Evolutionary conservation across 2,797 vertebrate species (phyloP).

Genomic region (Myotis findleyi): DNA sequence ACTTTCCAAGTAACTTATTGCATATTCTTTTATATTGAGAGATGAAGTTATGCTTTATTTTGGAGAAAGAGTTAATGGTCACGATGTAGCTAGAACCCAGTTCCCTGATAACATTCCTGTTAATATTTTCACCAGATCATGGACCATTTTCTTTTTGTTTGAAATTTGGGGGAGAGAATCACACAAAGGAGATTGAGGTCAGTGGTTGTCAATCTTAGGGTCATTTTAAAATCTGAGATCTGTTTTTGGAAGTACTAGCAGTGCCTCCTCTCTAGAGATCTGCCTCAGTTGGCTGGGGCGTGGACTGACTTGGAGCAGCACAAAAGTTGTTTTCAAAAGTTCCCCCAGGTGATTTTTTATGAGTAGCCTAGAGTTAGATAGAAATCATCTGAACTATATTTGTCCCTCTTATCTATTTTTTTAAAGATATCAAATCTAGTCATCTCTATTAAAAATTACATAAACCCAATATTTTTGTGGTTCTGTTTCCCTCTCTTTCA

Average conservation of each 20-base stretch:
- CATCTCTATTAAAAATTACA: not conserved
- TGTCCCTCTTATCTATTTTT: not conserved
- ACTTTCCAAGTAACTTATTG: not conserved
- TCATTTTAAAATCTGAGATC: not conserved
- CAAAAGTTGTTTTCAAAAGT: not conserved
- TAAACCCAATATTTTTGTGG: not conserved
- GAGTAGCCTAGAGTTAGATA: not conserved
- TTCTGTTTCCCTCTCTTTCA: not conserved
- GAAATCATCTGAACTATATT: not conserved
- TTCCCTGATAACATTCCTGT: not conserved
- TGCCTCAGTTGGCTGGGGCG: fast-evolving
- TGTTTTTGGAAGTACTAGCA: not conserved
- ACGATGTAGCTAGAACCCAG: fast-evolving
- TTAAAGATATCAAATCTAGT: not conserved
- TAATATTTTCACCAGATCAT: not conserved
- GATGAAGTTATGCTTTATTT: not conserved
- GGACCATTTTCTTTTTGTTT: not conserved
- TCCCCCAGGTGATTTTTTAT: not conserved
- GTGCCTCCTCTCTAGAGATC: not conserved
- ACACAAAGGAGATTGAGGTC: not conserved
- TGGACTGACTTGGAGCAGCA: not conserved
- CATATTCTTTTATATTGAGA: not conserved
- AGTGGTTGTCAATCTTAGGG: not conserved
- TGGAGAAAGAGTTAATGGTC: not conserved
- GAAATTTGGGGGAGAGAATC: not conserved